These are phyloP conservation scores for Plecturocebus donacophilus DNA, from an alignment of 2,113 vertebrate species.

Conservation along the genomic window DNA sequence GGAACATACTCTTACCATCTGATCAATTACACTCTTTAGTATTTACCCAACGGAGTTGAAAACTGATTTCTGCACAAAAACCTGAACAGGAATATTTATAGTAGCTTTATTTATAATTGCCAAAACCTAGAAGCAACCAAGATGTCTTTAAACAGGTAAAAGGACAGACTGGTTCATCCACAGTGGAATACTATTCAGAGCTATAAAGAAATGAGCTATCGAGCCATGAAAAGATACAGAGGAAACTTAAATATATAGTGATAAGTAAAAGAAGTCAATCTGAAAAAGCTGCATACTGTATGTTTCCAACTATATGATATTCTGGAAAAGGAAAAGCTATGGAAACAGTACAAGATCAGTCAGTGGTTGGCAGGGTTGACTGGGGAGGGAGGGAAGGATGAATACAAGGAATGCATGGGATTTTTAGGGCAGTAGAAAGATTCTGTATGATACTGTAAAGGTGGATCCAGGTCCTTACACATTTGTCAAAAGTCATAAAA, in stretches of 20 bases:
- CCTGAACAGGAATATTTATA: not conserved
- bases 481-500: not conserved
- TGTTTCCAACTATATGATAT: not conserved
- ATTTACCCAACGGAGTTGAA: not conserved
- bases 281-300: not conserved
- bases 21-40: not conserved
- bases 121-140: not conserved
- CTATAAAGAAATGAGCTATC: not conserved
- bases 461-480: not conserved
- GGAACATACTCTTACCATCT: not conserved
- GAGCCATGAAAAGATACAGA: not conserved
- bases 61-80: not conserved
- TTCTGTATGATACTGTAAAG: not conserved
- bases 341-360: not conserved
- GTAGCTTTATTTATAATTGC: not conserved
- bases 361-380: not conserved
- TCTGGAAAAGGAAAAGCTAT: not conserved
- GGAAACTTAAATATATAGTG: not conserved
- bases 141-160: not conserved
- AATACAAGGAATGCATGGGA: not conserved
- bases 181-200: not conserved
- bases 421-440: not conserved
- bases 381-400: not conserved
- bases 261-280: not conserved
- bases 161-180: not conserved